Evolutionary conservation across 2,797 vertebrate species (phyloP).

Genomic region (Tinamus major): DNA sequence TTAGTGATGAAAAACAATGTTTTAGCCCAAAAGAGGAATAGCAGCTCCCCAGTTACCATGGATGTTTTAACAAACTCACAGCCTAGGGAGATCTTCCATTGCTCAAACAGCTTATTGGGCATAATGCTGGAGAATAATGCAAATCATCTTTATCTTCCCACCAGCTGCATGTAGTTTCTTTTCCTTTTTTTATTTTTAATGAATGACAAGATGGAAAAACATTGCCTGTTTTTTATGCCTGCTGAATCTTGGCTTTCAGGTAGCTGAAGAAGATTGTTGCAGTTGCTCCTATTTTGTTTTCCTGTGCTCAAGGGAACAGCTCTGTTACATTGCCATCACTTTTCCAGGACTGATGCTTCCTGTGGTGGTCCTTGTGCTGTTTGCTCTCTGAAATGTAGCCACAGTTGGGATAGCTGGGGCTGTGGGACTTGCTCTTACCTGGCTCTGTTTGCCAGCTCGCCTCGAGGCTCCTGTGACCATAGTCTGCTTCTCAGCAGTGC

Average conservation of each 20-base stretch:
- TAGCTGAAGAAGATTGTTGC: not conserved
- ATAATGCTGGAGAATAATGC: not conserved
- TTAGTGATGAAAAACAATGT: not conserved
- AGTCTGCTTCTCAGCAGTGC: not conserved
- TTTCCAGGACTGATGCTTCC: not conserved
- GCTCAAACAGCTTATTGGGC: not conserved
- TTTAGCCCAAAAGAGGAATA: not conserved
- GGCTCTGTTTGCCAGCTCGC: not conserved
- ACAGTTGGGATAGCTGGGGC: not conserved
- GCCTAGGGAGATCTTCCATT: not conserved
- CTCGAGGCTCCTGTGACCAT: not conserved
- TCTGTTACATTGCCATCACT: not conserved
- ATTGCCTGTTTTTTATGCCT: not conserved
- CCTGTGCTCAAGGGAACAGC: not conserved
- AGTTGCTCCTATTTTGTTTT: not conserved
- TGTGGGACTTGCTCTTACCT: not conserved
- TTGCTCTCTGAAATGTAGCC: not conserved
- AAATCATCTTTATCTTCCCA: not conserved
- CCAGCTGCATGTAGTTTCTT: not conserved
- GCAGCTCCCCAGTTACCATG: not conserved
- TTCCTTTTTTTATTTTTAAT: not conserved
- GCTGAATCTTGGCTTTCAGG: constrained; percentile 48
- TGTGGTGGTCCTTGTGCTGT: not conserved
- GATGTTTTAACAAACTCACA: not conserved
- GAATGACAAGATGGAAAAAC: not conserved